A percentile compares a stretch with the other conserved stretches of the same genome.
Conservation (phyloP, 2,888 invertebrate genomes). For the Acanthosepion esculentum region DNA sequence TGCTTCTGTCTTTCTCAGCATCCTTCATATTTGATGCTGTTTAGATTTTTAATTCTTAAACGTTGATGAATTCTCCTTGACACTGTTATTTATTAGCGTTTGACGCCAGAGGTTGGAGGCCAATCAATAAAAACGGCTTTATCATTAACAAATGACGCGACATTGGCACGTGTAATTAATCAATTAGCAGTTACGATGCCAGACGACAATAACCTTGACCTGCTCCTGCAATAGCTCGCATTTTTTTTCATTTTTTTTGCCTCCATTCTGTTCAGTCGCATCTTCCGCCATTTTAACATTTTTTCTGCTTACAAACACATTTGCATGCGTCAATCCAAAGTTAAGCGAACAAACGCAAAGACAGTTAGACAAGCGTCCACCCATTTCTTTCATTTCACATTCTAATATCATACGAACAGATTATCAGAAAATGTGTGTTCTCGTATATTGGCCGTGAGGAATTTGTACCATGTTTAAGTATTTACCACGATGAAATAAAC, state of each 20-base stretch:
- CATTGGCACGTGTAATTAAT: slow-evolving; percentile 21
- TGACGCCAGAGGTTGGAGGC: not conserved
- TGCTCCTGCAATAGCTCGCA: not conserved
- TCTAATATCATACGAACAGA: no score
- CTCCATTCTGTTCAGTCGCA: no score
- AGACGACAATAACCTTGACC: not conserved
- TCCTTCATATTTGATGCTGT: not conserved
- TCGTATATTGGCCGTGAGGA: no score
- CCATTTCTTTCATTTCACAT: no score
- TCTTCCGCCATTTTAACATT: no score
- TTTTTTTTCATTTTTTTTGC: not conserved
- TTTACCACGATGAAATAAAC: no score
- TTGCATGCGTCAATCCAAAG: no score
- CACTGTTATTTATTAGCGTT: not conserved
- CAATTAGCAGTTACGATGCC: slow-evolving; percentile 10
- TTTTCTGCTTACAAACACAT: no score
- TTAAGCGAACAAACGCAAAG: no score
- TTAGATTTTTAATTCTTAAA: not conserved
- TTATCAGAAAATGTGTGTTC: no score
- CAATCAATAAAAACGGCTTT: not conserved
- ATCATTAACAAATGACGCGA: not conserved
- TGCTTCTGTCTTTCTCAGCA: not conserved
- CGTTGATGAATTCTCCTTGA: not conserved
- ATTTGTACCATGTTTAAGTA: no score
- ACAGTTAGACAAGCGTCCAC: no score